phyloP scores from a whole-genome alignment of 2,797 vertebrate species.

The Falco columbarius region DNA sequence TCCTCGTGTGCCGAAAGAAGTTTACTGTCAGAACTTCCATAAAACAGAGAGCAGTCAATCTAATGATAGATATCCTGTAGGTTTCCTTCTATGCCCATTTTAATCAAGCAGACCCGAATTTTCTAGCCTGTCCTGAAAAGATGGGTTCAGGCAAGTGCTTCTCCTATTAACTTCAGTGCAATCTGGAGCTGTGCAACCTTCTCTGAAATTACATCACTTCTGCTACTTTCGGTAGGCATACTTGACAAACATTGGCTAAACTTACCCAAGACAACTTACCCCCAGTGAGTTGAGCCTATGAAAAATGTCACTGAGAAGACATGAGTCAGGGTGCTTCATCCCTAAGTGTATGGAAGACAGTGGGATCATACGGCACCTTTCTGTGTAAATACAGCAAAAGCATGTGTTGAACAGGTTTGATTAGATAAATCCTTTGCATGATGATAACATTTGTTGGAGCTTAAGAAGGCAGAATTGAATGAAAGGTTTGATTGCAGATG shows the following conservation, averaged over 20 bases:
- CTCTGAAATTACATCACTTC: neutral
- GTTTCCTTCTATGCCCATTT: neutral
- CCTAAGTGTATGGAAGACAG: neutral
- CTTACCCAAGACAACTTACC: neutral
- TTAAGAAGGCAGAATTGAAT: neutral
- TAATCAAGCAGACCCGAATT: neutral
- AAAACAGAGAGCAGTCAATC: neutral
- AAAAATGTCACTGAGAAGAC: neutral
- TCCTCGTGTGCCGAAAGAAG: neutral
- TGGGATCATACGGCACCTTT: slow-evolving; percentile 12
- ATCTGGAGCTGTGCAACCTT: neutral
- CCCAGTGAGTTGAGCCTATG: neutral
- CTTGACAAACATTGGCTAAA: neutral
- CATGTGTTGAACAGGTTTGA: neutral
- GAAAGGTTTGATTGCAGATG: neutral
- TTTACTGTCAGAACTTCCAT: neutral
- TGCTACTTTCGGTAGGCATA: neutral
- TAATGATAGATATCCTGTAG: neutral
- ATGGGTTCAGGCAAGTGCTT: neutral
- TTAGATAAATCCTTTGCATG: neutral
- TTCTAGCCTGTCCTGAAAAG: neutral
- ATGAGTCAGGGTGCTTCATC: neutral
- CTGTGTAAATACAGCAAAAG: neutral
- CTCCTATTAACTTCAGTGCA: neutral
- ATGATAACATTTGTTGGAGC: neutral